A percentile compares a stretch with the other conserved stretches of the same genome.
Evolutionary conservation across 2,113 vertebrate species (phyloP).

Genomic region (Carollia perspicillata): DNA sequence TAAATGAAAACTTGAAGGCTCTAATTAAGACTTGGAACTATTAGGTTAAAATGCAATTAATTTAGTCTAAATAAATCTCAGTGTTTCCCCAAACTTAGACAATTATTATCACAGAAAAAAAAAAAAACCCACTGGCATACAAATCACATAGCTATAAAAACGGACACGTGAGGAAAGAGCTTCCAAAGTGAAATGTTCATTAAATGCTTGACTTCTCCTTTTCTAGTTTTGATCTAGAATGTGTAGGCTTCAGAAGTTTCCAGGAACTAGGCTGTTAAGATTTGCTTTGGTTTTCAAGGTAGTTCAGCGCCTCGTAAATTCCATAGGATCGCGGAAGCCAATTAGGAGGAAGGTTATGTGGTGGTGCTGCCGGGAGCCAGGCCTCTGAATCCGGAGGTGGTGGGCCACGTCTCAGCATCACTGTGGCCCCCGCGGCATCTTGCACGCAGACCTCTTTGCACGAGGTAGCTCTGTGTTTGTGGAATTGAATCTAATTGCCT

Average conservation of each 20-base stretch:
- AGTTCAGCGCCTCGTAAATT: background rate
- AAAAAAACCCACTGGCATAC: background rate
- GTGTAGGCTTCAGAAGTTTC: background rate
- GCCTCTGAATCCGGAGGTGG: background rate
- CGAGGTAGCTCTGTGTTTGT: background rate
- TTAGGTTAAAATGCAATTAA: constrained; percentile 9
- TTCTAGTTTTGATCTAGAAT: background rate
- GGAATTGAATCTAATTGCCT: constrained; percentile 38
- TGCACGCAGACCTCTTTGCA: background rate
- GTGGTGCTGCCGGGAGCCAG: background rate
- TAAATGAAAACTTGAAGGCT: background rate
- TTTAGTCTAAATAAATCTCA: constrained; percentile 2
- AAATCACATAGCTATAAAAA: background rate
- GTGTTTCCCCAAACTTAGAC: background rate
- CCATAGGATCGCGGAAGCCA: background rate
- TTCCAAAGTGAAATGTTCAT: background rate
- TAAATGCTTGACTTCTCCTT: background rate
- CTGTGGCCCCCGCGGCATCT: background rate
- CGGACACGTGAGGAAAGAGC: background rate
- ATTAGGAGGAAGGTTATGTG: background rate
- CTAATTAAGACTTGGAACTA: background rate
- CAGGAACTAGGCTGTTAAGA: background rate
- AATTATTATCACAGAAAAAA: constrained; percentile 15
- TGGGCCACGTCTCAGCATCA: background rate
- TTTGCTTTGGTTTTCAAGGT: background rate